A percentile compares a stretch with the other conserved stretches of the same genome.
Evolutionary conservation across 2,113 vertebrate genomes (phyloP).

Genomic region (Calidris pugnax): DNA sequence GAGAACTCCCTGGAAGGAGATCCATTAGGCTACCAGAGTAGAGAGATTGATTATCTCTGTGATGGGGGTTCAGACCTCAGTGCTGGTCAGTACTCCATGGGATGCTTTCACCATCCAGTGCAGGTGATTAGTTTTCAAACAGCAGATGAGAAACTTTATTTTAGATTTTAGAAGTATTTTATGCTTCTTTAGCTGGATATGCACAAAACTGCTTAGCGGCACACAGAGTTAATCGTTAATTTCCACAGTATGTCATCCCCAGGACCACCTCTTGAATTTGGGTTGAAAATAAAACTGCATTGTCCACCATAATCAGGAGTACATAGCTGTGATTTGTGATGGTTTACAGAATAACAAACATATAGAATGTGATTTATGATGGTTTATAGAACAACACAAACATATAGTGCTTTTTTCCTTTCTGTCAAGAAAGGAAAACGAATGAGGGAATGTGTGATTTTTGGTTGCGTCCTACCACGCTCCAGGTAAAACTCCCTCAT

Average conservation of each 20-base stretch:
- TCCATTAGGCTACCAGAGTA: not conserved
- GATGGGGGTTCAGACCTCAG: not conserved
- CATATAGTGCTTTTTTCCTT: no score
- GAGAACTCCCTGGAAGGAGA: not conserved
- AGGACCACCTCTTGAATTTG: not conserved
- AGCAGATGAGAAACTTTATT: not conserved
- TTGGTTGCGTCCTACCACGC: not conserved
- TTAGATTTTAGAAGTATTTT: not conserved
- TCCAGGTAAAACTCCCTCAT: rapidly evolving
- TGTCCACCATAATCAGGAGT: not conserved
- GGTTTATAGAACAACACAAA: not conserved
- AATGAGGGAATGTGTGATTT: not conserved
- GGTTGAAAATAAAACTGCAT: not conserved
- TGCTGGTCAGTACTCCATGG: not conserved
- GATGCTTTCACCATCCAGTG: not conserved
- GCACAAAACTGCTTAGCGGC: not conserved
- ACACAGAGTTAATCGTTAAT: not conserved
- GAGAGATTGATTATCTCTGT: not conserved
- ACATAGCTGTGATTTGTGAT: not conserved
- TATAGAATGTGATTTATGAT: not conserved
- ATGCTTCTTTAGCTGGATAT: not conserved
- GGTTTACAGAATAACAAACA: not conserved
- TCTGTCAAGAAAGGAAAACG: not conserved
- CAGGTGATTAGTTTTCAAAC: not conserved
- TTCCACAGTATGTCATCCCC: not conserved